Base-by-base conservation (phyloP, 2,888 invertebrate genomes). In the Caenorhabditis sp. region DNA sequence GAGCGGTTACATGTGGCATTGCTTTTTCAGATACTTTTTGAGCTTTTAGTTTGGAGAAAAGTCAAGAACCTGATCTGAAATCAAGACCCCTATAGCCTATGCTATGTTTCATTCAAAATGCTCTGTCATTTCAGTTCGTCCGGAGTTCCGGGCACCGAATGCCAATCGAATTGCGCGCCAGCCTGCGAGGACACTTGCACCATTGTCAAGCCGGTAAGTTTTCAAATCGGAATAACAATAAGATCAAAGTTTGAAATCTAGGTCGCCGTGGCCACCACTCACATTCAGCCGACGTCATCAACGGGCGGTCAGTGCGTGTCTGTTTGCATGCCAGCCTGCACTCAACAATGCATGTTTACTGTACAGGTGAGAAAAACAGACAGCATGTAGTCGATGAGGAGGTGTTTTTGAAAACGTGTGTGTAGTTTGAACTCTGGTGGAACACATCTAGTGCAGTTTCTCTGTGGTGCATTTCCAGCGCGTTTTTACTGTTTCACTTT, bases 151-250 rank as follows among this genome's bases (percentile, higher is more conserved):
- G 56, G 61, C 35, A 74, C 58, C 47, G 87, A 87, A 61, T 87
- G 87, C 59, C 74, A 82, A 70, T 68, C 68, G 16, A 85, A 87
- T 35, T 87, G 87, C 51, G 70, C 76, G 24, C 79, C 87, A 26
- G 87, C 85, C 14, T 87, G 87, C 38, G 77, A 76, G 19, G 87
- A 87, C 66, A 87, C 87, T 24, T 87, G 87, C 44, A 80, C 80
- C 44, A 66, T 87, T 59, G 85, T 87, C 26, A 84, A 80, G 59
- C 84, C 80, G 72, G 72, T 80, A 59, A 76, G 28, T 19, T 28
- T 5, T 10, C 8, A 35, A 10, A 16, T 28, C 54, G 16, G 16
- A n/a, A 38, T 1, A 35, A 35, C 31, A 47, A 24, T 2, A 51
- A 64, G 31, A 58, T 16, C 26, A 59, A 44, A 66, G 68, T 35